These are phyloP conservation scores for Semaprochilodus insignis DNA, from an alignment of 2,797 vertebrate genomes.

Conservation along the genomic window DNA sequence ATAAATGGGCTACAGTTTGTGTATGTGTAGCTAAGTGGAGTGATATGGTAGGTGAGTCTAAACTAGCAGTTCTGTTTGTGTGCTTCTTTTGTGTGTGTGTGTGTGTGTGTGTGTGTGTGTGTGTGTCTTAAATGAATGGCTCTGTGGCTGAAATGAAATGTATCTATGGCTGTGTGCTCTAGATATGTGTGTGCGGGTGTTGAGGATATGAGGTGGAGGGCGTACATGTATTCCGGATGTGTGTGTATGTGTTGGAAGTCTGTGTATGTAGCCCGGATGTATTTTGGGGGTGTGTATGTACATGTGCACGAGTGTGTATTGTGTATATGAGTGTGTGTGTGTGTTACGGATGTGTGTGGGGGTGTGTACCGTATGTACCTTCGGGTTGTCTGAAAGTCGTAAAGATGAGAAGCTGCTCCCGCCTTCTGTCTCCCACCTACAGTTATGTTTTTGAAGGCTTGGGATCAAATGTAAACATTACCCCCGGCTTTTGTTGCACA, in stretches of 20 bases:
- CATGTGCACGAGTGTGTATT: background rate
- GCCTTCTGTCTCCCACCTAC: conserved; percentile 52
- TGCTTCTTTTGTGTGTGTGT: no score
- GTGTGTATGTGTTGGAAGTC: conserved; percentile 8
- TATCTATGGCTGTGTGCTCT: background rate
- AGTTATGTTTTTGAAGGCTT: conserved; percentile 81
- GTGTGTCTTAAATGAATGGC: background rate
- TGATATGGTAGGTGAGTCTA: no score
- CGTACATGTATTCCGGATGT: background rate
- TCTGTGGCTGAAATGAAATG: background rate
- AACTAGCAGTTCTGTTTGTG: no score
- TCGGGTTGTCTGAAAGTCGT: conserved; percentile 52
- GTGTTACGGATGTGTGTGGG: background rate
- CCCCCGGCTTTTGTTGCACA: conserved; percentile 82
- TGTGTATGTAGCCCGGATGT: conserved; percentile 16
- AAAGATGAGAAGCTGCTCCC: conserved; percentile 71
- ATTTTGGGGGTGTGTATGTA: conserved; percentile 5
- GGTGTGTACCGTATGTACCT: conserved; percentile 25
- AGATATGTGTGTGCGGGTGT: background rate
- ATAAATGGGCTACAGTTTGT: no score
- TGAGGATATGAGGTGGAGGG: background rate
- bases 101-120: background rate
- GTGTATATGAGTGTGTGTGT: background rate
- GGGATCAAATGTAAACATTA: conserved; percentile 80
- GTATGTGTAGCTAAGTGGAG: no score